Evolutionary conservation across 2,888 invertebrate species (phyloP).

Genomic region (Laothoe populi): DNA sequence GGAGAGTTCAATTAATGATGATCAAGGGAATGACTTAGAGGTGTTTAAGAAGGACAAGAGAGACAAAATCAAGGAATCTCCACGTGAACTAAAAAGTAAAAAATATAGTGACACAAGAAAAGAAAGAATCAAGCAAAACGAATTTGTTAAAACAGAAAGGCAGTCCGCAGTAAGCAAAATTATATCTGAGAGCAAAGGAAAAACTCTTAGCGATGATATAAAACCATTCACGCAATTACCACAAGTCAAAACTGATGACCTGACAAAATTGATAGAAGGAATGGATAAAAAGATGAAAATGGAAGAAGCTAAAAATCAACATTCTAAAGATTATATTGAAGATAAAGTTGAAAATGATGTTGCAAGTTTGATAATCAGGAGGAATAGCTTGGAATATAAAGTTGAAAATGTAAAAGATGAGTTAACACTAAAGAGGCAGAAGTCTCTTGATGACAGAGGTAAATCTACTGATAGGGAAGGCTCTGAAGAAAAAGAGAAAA

Average conservation of each 20-base stretch:
- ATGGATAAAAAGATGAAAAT: slow-evolving; percentile 74
- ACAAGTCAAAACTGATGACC: slow-evolving; percentile 79
- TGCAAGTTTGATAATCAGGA: slow-evolving; percentile 56
- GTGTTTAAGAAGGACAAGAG: slow-evolving; percentile 68
- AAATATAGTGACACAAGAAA: slow-evolving; percentile 80
- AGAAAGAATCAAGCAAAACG: slow-evolving; percentile 69
- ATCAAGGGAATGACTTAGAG: slow-evolving; percentile 68
- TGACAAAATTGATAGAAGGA: slow-evolving; percentile 74
- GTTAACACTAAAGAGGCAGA: slow-evolving; percentile 76
- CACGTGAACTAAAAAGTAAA: slow-evolving; percentile 76
- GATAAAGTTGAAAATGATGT: slow-evolving; percentile 29
- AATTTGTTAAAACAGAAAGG: slow-evolving; percentile 69
- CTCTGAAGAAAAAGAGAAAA: slow-evolving; percentile 79
- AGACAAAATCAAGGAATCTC: slow-evolving; percentile 75
- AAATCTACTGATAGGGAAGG: slow-evolving; percentile 83
- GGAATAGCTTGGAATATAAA: slow-evolving; percentile 73
- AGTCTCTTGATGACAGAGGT: slow-evolving; percentile 84
- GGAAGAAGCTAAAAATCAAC: slow-evolving; percentile 52
- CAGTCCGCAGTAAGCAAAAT: slow-evolving; percentile 69
- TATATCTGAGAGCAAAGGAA: slow-evolving; percentile 66
- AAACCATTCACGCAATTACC: slow-evolving; percentile 81
- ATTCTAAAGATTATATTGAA: slow-evolving; percentile 61
- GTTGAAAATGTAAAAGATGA: slow-evolving; percentile 65
- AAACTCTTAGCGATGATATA: slow-evolving; percentile 73
- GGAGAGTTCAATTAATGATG: slow-evolving; percentile 68